A percentile compares a stretch with the other conserved stretches of the same genome.
These are phyloP conservation scores for Cyprinella venusta DNA, from an alignment of 2,797 vertebrate species.

Conservation along the genomic window DNA sequence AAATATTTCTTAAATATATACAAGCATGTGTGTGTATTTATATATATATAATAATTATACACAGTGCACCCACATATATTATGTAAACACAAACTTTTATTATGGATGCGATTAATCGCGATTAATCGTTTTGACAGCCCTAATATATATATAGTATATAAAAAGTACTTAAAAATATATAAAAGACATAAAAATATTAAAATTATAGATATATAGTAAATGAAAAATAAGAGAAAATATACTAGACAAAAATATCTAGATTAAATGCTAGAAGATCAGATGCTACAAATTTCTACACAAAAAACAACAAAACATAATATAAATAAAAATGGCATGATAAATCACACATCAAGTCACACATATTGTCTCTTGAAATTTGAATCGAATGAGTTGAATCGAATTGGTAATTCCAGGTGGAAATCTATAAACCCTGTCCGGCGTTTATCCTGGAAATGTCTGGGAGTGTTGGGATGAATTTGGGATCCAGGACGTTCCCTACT, in stretches of 20 bases:
- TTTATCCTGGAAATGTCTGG: slow-evolving; percentile 65
- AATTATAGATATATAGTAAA: no score
- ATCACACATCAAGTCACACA: slow-evolving; percentile 46
- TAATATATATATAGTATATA: no score
- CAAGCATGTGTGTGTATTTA: no score
- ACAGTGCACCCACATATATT: no score
- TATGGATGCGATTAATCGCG: no score
- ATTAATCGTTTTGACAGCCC: no score
- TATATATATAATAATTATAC: no score
- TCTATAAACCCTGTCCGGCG: slow-evolving; percentile 49
- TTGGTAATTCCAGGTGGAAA: slow-evolving; percentile 62
- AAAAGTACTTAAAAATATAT: no score
- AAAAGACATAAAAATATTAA: no score
- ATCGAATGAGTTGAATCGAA: slow-evolving; percentile 63
- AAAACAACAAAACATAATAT: neutral
- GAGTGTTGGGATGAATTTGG: slow-evolving; percentile 58
- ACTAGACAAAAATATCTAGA: neutral
- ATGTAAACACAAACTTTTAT: no score
- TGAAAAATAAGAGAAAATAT: no score
- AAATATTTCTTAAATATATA: no score
- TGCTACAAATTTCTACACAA: neutral
- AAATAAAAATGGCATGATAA: slow-evolving; percentile 41
- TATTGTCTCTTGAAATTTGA: slow-evolving; percentile 57
- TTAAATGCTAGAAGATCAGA: neutral
- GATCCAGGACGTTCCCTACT: slow-evolving; percentile 64